Percentiles rank a stretch among this genome's conserved stretches.
These are phyloP conservation scores for Quiscalus mexicanus DNA, from an alignment of 2,113 vertebrate genomes.

Conservation along the genomic window DNA sequence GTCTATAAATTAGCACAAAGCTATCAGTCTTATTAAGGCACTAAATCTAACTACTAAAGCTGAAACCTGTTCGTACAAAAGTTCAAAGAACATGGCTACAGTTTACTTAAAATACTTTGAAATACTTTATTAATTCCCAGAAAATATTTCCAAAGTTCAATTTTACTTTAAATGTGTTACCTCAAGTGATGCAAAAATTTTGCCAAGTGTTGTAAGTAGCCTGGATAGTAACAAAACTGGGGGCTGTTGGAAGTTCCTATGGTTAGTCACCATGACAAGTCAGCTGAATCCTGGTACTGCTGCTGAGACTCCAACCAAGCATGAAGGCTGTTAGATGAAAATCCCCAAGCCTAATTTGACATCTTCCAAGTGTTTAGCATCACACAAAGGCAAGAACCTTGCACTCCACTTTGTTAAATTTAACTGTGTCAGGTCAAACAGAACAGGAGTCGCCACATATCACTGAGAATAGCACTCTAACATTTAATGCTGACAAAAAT, in stretches of 20 bases:
- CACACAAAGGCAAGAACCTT: not conserved
- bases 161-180: not conserved
- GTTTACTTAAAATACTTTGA: not conserved
- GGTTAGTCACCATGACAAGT: not conserved
- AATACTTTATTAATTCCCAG: not conserved
- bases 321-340: not conserved
- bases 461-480: not conserved
- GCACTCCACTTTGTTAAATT: not conserved
- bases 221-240: not conserved
- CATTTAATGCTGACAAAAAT: not conserved
- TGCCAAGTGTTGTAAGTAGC: not conserved
- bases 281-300: not conserved
- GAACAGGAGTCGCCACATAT: rapidly evolving
- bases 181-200: not conserved
- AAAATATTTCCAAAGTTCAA: not conserved
- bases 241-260: not conserved
- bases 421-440: not conserved
- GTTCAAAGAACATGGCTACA: not conserved
- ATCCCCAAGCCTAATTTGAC: not conserved
- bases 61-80: not conserved
- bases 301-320: not conserved
- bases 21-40: not conserved
- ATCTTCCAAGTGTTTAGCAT: not conserved
- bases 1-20: not conserved
- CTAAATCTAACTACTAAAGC: not conserved